Percentiles rank a stretch among this genome's conserved stretches.
Conservation (phyloP, 2,888 invertebrate species). For the Hirtodrosophila duncani region DNA sequence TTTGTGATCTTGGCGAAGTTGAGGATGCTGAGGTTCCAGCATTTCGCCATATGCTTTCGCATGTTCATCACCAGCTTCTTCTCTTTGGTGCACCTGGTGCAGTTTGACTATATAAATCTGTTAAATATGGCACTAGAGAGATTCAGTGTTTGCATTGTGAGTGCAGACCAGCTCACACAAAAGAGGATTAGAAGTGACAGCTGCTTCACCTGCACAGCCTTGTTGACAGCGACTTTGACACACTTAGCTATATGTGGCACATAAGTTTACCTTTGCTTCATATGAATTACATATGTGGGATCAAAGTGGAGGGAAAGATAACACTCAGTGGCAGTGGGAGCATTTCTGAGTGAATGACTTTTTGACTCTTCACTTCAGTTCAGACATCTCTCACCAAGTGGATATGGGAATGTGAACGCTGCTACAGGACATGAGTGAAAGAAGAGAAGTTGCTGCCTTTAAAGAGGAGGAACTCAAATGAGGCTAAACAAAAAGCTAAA, state of each 20-base stretch:
- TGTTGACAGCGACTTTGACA: no score
- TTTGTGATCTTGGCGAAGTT: no score
- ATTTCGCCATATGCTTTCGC: slow-evolving; percentile 37
- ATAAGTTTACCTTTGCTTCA: background rate
- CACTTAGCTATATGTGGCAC: slow-evolving; percentile 13
- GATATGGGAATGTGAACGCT: slow-evolving; percentile 15
- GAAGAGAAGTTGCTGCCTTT: slow-evolving; percentile 27
- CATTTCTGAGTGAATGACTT: slow-evolving; percentile 31
- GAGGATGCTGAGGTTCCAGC: slow-evolving; percentile 6
- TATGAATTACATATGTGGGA: slow-evolving; percentile 1
- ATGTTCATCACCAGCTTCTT: slow-evolving; percentile 27
- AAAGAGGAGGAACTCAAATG: slow-evolving; percentile 21
- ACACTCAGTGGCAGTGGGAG: no score
- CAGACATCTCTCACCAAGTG: slow-evolving; percentile 16
- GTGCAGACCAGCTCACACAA: background rate
- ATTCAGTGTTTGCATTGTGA: no score
- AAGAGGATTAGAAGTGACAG: background rate
- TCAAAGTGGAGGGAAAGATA: slow-evolving; percentile 7
- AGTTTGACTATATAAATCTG: slow-evolving; percentile 46
- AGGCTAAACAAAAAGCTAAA: slow-evolving; percentile 34
- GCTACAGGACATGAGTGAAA: slow-evolving; percentile 28
- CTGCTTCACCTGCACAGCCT: no score
- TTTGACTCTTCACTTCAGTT: slow-evolving; percentile 38
- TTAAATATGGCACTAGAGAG: slow-evolving; percentile 1
- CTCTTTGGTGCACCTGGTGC: slow-evolving; percentile 37